Evolutionary conservation across 2,113 vertebrate genomes (phyloP).

Genomic region (Cricetomys ansorgei): DNA sequence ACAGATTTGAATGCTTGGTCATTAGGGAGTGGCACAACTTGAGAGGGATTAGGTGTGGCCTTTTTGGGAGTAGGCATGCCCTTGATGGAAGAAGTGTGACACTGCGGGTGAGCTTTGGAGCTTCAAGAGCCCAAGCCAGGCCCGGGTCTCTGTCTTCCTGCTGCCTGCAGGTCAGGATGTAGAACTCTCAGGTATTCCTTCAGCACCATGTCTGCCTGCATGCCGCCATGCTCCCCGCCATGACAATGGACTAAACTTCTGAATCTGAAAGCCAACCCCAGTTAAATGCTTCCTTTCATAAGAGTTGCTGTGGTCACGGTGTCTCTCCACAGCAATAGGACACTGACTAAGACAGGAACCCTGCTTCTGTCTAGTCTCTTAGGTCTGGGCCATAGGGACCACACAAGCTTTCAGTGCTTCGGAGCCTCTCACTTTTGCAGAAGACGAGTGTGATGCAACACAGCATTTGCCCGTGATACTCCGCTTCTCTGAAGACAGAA

Average conservation of each 20-base stretch:
- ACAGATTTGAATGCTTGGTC: background rate
- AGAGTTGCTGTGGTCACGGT: background rate
- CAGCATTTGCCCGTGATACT: background rate
- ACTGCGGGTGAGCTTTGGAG: background rate
- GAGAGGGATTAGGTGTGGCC: background rate
- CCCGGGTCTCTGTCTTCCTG: background rate
- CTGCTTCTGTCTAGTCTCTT: background rate
- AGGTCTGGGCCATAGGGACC: background rate
- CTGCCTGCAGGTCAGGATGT: background rate
- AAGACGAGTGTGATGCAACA: background rate
- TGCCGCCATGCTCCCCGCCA: background rate
- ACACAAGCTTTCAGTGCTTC: background rate
- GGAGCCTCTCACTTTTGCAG: background rate
- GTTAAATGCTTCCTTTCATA: background rate
- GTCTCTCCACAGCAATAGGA: background rate
- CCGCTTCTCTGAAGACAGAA: background rate
- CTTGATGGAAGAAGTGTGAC: background rate
- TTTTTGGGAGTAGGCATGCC: background rate
- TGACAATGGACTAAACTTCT: background rate
- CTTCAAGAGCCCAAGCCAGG: background rate
- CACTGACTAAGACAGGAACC: background rate
- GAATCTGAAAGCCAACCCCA: background rate
- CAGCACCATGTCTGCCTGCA: background rate
- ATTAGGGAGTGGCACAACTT: background rate
- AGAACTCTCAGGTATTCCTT: background rate